Base-by-base conservation (phyloP, 2,113 vertebrate species). In the Camelus dromedarius region DNA sequence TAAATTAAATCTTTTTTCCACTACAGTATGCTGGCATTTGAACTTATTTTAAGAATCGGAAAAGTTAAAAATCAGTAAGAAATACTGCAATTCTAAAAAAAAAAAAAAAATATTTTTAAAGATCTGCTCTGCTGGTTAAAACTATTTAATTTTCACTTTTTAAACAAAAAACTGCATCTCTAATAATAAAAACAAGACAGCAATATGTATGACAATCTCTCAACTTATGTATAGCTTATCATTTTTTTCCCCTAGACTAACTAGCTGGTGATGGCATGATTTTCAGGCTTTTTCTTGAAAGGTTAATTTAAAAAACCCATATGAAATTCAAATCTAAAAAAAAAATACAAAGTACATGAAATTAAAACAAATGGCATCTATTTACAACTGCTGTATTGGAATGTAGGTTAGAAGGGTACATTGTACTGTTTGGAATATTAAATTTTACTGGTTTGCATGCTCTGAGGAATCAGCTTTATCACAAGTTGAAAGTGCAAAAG, bases 341-440 rank as follows among this genome's bases (percentile, higher is more conserved):
- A 84, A 64, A 89, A 58, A 81, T 62, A 58, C 84, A 46, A 96
- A 70, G 15, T 80, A 79, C 11, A 58, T 73, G 6, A 86, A 87
- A 89, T 89, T 83, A 89, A 92, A 97, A 95, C 52, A 96, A 95
- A 96, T 76, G 11, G 0, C 54, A 84, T 2, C 38, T 77, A 79
- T 93, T 97, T 91, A 86, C 3, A 94, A 81, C 26, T 69, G 22
- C 50, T 97, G 75, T 93, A 66, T 83, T 89, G 67, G 16, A 89
- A 69, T 46, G 10, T 35, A 76, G 30, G 9, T 81, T 93, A 76
- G 48, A 87, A 76, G 3, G 4, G 1, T 90, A 38, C 20, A 19
- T 46, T 7, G 8, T 82, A 75, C 30, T 77, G 1, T 95, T 82
- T 72, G 8, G 15, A 96, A 95, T 93, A 80, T 83, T 93, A 85